These are phyloP conservation scores for Odobenus rosmarus DNA, from an alignment of 2,113 vertebrate species.

Conservation along the genomic window DNA sequence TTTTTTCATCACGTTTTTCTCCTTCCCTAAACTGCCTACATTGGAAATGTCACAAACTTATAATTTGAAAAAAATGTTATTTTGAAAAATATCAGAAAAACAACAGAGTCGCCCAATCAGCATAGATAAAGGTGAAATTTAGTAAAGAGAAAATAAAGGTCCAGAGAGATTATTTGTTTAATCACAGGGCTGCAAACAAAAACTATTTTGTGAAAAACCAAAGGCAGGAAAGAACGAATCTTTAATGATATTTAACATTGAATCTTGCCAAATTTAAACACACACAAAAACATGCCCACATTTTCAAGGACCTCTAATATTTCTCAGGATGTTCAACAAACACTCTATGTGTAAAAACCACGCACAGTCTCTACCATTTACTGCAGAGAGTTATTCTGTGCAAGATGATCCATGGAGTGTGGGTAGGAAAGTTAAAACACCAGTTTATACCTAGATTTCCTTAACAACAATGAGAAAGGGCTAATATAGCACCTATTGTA, in stretches of 20 bases:
- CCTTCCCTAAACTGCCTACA: not conserved
- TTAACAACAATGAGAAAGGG: not conserved
- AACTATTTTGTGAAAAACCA: not conserved
- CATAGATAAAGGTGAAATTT: not conserved
- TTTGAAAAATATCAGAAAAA: conserved; percentile 35
- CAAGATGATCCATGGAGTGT: not conserved
- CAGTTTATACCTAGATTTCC: not conserved
- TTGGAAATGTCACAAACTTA: not conserved
- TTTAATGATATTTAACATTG: not conserved
- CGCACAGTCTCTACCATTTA: not conserved
- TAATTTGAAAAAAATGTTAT: not conserved
- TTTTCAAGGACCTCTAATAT: not conserved
- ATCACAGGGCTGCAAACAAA: not conserved
- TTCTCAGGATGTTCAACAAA: not conserved
- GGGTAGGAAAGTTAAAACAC: not conserved
- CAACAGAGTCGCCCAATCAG: not conserved
- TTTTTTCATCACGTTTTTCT: not conserved
- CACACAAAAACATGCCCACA: not conserved
- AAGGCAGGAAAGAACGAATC: not conserved
- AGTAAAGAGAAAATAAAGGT: conserved; percentile 16
- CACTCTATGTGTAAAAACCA: not conserved
- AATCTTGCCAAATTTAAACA: not conserved
- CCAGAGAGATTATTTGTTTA: not conserved
- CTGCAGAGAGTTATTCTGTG: not conserved
- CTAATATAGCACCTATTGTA: not conserved